Base-by-base conservation (phyloP, 2,113 vertebrate species). In the Machaerirhynchus nigripectus region DNA sequence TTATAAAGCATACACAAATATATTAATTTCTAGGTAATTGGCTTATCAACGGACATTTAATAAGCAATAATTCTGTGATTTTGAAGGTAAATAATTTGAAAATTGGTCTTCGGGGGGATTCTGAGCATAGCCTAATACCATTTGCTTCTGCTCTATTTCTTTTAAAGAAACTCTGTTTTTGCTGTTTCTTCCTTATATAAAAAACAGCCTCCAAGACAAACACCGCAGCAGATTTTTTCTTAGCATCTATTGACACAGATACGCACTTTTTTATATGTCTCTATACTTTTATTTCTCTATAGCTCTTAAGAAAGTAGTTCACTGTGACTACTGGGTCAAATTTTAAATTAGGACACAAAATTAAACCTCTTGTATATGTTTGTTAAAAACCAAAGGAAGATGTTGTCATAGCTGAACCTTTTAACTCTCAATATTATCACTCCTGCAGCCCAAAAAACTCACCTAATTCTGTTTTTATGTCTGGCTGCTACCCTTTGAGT, bases 111-210 rank as follows among this genome's bases (percentile, higher is more conserved):
- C 15, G 46, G 11, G 10, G 7, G 13, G 6, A 56, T 84, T 75
- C 17, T 37, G 28, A 44, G 14, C 4, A 42, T 71, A 61, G 2
- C 0, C 5, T 42, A 46, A 44, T n/a, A 10, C 3, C 2, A 1
- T 77, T 84, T 84, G 5, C 7, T 81, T 9, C 37, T 70, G 7
- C 11, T 63, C 14, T 49, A 60, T 37, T 73, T 59, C 16, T 83
- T 86, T 40, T 69, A 33, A 57, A 79, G 22, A 55, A 85, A 42
- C 1, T 4, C 2, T 31, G 10, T 3, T 42, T 19, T 56, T 79
- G 5, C 8, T 64, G 9, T 24, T 81, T 39, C 15, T 74, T 84
- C 74, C 15, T 65, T 80, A 35, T 27, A 17, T 1, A 76, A 61
- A 61, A 84, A 79, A 59, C 22, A 31, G 0, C 13, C 5, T 13